Evolutionary conservation across 2,888 invertebrate species (phyloP).

Genomic region (Cryptosula pallasiana): DNA sequence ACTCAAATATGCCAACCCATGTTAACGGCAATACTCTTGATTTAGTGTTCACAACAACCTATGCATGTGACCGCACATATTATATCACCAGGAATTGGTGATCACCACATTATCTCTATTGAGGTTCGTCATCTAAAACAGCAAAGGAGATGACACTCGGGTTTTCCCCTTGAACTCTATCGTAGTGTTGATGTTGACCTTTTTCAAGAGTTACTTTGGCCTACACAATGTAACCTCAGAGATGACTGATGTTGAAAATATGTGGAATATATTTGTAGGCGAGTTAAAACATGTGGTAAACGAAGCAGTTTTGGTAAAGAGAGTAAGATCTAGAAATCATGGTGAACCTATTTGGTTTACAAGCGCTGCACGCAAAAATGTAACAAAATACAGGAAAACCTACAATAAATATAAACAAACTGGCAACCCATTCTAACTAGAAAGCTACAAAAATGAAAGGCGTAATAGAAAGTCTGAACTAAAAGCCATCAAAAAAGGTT

Average conservation of each 20-base stretch:
- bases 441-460: not conserved
- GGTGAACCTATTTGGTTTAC: not conserved
- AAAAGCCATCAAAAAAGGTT: not conserved
- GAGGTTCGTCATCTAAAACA: not conserved
- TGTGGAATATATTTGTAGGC: not conserved
- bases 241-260: not conserved
- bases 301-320: not conserved
- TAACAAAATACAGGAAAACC: not conserved
- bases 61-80: not conserved
- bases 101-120: not conserved
- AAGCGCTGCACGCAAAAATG: not conserved
- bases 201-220: not conserved
- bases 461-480: not conserved
- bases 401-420: not conserved
- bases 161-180: not conserved
- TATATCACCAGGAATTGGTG: not conserved
- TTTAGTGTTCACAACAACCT: not conserved
- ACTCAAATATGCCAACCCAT: no score
- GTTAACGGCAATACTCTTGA: no score
- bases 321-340: not conserved
- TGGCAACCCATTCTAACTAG: not conserved
- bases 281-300: not conserved
- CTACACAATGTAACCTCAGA: not conserved
- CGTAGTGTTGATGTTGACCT: not conserved
- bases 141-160: not conserved